Base-by-base conservation (phyloP, 1,140 invertebrate species). In the Philotrypesis tridentata region DNA sequence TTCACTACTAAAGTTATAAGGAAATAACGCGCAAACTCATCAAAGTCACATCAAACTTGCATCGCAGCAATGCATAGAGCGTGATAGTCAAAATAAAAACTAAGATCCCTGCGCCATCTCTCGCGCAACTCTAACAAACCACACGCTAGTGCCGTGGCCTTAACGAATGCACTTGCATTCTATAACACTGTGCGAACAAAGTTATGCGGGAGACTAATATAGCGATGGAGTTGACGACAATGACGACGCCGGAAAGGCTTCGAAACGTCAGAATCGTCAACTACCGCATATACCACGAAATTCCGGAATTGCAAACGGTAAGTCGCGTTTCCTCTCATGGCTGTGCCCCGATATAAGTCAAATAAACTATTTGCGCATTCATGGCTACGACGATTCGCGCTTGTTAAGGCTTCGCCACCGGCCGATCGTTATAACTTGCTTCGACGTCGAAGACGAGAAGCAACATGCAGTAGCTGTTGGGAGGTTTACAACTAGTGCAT, bases 311-410 rank as follows among this genome's bases (percentile, higher is more conserved):
- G 7, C 12, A 11, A 70, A 17, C 17, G 9, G 68, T 71, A 71
- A 43, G 33, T 70, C 25, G 29, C 23, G 21, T 60, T 71, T 37
- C 61, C 43, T 8, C 17, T 8, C n/a, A n/a, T 0, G 25, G 21
- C n/a, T n/a, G n/a, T 27, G n/a, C 6, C 12, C 17, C 71, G 21
- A 82, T 82, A 82, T 82, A 68, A 74, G 55, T 70, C 71, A 48
- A 79, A 75, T 40, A 79, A 79, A 79, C 68, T 76, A 70, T 79
- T 74, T 75, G 77, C n/a, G n/a, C 61, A 73, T 78, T 78, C 37
- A 67, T 23, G 21, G 31, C 29, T 65, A 29, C n/a, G 31, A 11
- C 48, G n/a, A 40, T 17, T 33, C 9, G 55, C 21, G 31, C 68
- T 82, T 77, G 73, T 71, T 76, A 82, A 82, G 70, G 8, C 40